Base-by-base conservation (phyloP, 1,140 invertebrate species). In the Dysdera silvatica region DNA sequence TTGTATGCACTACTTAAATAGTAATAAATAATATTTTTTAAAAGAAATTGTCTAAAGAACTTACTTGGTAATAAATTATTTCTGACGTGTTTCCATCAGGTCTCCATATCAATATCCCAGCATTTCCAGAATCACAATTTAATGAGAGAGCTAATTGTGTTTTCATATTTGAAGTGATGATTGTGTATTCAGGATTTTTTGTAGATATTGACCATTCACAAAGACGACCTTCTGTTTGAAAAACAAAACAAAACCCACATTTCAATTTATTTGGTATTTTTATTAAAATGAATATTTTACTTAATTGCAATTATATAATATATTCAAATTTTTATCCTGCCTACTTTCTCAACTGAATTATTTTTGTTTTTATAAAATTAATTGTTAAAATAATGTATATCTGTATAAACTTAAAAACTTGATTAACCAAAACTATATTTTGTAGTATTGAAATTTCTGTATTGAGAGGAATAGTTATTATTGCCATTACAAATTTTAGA, bases 11-110 rank as follows among this genome's bases (percentile, higher is more conserved):
- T n/a, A n/a, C n/a, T n/a, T n/a, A n/a, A n/a, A n/a, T n/a, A n/a
- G n/a, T n/a, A n/a, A n/a, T n/a, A n/a, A n/a, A n/a, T n/a, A n/a
- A n/a, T n/a, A n/a, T n/a, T n/a, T n/a, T n/a, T 20, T 24, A 24
- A 33, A 23, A 23, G n/a, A 18, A 35, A 4, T 53, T 35, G 24
- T 41, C 10, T 3, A 4, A 32, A 37, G 26, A 41, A 67, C 43
- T 73, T 77, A 89, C 88, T 80, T 93, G 91, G 77, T 95, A 95
- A 74, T 93, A 95, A 37, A 95, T 87, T 24, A 85, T 88, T 72
- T 94, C 87, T 0, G 92, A 91, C 2, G 91, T 95, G 64, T 88
- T 82, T 45, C 80, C 76, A 75, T 92, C 87, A 0, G 91, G 91
- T 3, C 84, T 91, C 88, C 91, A 96, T 66, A 84, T 83, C n/a